Evolutionary conservation across 1,140 invertebrate genomes (phyloP), one percentile per base, ranked within the genome.

Genomic region (Dermatophagoides farinae): DNA sequence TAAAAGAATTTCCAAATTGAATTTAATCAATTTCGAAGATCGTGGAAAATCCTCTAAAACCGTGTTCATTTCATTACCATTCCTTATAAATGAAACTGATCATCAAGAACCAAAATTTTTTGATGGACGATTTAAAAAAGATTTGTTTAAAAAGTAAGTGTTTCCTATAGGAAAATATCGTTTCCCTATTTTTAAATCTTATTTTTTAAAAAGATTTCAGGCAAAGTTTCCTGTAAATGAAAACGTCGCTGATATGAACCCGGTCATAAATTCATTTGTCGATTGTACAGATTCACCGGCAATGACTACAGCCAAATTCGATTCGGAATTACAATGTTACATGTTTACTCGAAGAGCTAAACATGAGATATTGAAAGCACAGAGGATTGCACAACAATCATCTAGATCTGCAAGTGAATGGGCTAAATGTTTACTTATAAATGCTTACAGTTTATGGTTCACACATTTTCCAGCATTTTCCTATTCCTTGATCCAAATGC

Each of bases 301-400:
- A 8, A 31, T 31, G 31, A 31, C 31, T 31, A 8, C 1, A 38
- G 20, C 38, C 43, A 37, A 22, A n/a, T 23, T 38, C 39, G 10
- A 55, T 68, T 89, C 89, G 10, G 83, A 96, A 76, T 88, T 55
- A 23, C 38, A 39, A 23, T 25, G 14, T 18, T 55, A 55, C 25
- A 43, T 55, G 53, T 55, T 55, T 55, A 31, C 88, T 0, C 75
- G 86, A 18, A 78, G 92, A 61, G 95, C 90, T 1, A 92, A 95
- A 69, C 88, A 95, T 65, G 92, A 96, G 77, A 86, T 96, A 8
- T 86, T 85, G 73, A 80, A 82, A 23, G 86, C 89, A 20, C 88
- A 92, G 71, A 86, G 86, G 74, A 78, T 88, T 54, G 90, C 88
- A 12, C 77, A 81, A 62, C 82, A 85, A 65, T 79, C 81, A 66